Percentiles rank a stretch among this genome's conserved stretches.
Conservation (phyloP, 2,113 vertebrate species). For the Larimichthys crocea region DNA sequence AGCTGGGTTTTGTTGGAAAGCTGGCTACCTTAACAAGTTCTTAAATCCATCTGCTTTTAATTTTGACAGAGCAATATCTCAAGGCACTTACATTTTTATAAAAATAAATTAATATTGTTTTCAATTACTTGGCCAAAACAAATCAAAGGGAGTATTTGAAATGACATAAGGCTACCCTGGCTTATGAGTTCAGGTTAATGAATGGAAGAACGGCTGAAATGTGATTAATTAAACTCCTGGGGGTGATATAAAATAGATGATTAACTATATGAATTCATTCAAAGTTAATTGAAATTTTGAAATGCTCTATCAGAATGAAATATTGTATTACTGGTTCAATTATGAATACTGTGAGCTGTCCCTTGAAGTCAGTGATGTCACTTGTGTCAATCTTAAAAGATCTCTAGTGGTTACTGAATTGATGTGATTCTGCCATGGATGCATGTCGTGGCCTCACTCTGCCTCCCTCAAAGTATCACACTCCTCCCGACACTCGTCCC, state of each 20-base stretch:
- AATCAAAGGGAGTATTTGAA: constrained; percentile 16
- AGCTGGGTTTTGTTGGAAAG: not conserved
- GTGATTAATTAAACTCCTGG: constrained; percentile 45
- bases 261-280: constrained; percentile 41
- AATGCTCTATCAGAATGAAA: constrained; percentile 27
- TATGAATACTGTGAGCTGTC: not conserved
- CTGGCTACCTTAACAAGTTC: not conserved
- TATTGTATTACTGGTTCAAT: not conserved
- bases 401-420: not conserved
- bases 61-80: constrained; percentile 26
- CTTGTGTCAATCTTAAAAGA: not conserved
- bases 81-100: constrained; percentile 10
- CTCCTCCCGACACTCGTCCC: constrained; percentile 26
- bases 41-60: not conserved
- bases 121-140: constrained; percentile 45
- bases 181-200: constrained; percentile 36
- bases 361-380: not conserved
- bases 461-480: not conserved
- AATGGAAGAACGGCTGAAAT: constrained; percentile 38
- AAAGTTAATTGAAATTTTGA: constrained; percentile 57
- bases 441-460: not conserved
- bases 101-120: constrained; percentile 27
- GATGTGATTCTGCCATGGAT: not conserved
- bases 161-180: constrained; percentile 33
- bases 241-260: constrained; percentile 44